Evolutionary conservation across 2,888 invertebrate species (phyloP).

Genomic region (Folsomia manolachei): DNA sequence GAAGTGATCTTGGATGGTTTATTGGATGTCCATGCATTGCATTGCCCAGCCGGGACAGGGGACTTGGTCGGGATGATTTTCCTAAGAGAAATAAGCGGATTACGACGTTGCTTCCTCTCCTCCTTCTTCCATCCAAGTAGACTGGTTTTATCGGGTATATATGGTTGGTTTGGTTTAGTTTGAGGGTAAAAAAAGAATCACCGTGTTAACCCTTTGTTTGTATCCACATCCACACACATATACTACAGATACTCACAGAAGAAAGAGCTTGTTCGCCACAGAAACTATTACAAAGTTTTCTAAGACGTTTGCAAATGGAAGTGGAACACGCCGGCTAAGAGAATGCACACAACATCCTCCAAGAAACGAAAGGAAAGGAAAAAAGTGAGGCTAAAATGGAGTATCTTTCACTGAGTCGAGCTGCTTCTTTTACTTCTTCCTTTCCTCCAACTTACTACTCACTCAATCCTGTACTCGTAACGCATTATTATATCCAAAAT

Average conservation of each 20-base stretch:
- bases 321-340: not conserved
- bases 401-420: not conserved
- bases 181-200: not conserved
- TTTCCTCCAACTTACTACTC: too few species aligned
- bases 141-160: not conserved
- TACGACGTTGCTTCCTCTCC: conserved; percentile 18
- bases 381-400: not conserved
- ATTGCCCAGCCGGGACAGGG: not conserved
- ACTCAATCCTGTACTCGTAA: not conserved
- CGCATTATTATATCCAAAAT: conserved; percentile 5
- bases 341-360: not conserved
- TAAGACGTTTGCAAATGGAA: not conserved
- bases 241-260: not conserved
- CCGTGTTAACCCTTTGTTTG: not conserved
- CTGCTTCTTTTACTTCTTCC: too few species aligned
- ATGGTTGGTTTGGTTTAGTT: too few species aligned
- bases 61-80: not conserved
- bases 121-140: conserved; percentile 13
- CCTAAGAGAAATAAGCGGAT: conserved; percentile 27
- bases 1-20: not conserved
- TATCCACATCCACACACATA: not conserved
- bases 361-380: not conserved
- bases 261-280: not conserved
- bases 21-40: not conserved
- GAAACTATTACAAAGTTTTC: conserved; percentile 10